Conservation (phyloP, 2,113 vertebrate species). For the Syrmaticus mikado region DNA sequence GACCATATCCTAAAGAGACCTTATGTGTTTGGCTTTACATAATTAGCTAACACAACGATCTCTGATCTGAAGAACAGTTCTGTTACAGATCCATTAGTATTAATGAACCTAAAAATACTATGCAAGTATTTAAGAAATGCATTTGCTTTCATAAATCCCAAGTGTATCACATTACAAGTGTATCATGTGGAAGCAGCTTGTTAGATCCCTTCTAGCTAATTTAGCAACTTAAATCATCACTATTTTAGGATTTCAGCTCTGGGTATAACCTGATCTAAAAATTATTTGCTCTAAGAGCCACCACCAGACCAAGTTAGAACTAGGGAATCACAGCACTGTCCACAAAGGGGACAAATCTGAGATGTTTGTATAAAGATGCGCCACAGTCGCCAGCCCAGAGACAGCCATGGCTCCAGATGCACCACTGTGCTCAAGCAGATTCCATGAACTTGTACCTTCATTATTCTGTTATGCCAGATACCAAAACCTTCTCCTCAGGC, state of each 20-base stretch:
- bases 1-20: background rate
- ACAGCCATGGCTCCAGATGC: background rate
- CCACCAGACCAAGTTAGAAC: background rate
- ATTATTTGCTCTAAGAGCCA: background rate
- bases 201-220: background rate
- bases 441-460: background rate
- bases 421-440: background rate
- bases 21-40: background rate
- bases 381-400: background rate
- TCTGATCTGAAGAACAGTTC: background rate
- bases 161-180: constrained; percentile 10
- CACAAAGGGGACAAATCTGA: background rate
- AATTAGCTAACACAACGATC: background rate
- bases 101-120: constrained; percentile 21
- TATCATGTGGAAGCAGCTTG: background rate
- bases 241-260: constrained; percentile 33
- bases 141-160: background rate
- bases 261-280: background rate
- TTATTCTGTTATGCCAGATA: background rate
- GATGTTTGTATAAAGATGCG: background rate
- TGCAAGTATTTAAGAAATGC: background rate
- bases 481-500: background rate
- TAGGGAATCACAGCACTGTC: background rate
- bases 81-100: background rate
- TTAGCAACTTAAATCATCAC: constrained; percentile 16